Base-by-base conservation (phyloP, 2,797 vertebrate genomes). In the Amniataba percoides region DNA sequence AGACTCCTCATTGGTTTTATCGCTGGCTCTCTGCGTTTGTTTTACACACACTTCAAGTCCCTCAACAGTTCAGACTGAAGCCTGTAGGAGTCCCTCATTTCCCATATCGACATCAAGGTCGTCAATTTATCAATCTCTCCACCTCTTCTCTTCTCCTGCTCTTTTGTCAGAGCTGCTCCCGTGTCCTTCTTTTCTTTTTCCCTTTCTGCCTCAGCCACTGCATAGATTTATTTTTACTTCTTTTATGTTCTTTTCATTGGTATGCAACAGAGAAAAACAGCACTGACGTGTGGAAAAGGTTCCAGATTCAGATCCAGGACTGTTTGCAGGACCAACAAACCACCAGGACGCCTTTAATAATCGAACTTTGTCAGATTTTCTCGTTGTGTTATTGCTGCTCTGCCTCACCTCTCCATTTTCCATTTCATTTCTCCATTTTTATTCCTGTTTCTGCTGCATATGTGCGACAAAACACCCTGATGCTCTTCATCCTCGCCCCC, bases 71-170 rank as follows among this genome's bases (percentile, higher is more conserved):
- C 66, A 72, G 48, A 36, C 21, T 46, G 45, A 67, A 63, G 25
- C 19, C 45, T 56, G 16, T 40, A 39, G n/a, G 51, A 49, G 51
- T 72, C 48, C 18, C 45, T 21, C 36, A 21, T 55, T 69, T 51
- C 39, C 49, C 15, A 13, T 74, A 72, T 82, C 56, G 19, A n/a
- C n/a, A n/a, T 61, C 58, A 83, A 85, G 71, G 89, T 74, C 74
- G 81, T 88, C 77, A 18, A 21, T 16, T 51, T 60, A 45, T 73
- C 80, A 68, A 55, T 76, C 77, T 64, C 21, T 19, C 64, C 0
- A 19, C 56, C 55, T 78, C 70, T n/a, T 78, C 74, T 76, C 19
- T 23, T 16, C 53, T 12, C 6, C 25, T 49, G 56, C 40, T n/a
- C 43, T 61, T 61, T 58, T 66, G 9, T 63, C 71, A 34, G 57